Conservation (phyloP, 2,113 vertebrate genomes). For the Embiotoca jacksoni region DNA sequence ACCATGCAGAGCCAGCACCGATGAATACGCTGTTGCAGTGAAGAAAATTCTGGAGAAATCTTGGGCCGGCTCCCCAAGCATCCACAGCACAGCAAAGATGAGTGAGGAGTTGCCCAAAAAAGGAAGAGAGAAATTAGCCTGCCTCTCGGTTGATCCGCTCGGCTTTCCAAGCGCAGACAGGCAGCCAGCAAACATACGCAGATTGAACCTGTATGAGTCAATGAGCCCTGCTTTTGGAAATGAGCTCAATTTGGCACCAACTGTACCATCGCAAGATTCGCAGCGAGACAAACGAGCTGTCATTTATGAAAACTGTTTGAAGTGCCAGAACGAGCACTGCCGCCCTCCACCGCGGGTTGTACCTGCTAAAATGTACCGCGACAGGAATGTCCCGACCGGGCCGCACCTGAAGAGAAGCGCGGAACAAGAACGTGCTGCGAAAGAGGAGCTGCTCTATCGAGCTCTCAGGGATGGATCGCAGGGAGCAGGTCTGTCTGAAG, state of each 20-base stretch:
- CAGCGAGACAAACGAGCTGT: conserved; percentile 23
- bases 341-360: conserved; percentile 28
- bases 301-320: conserved; percentile 82
- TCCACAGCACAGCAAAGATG: conserved; percentile 11
- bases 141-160: conserved; percentile 71
- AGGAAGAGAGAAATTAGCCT: conserved; percentile 56
- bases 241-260: conserved; percentile 27
- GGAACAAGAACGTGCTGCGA: conserved; percentile 7
- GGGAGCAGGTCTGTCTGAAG: conserved; percentile 12
- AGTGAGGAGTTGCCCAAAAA: conserved; percentile 37
- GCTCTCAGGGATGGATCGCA: conserved; percentile 7
- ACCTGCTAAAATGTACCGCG: conserved; percentile 17
- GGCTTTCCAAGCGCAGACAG: conserved; percentile 44
- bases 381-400: conserved; percentile 9
- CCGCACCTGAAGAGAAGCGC: conserved; percentile 29
- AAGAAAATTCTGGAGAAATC: conserved; percentile 31
- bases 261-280: conserved; percentile 1
- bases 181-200: conserved; percentile 20
- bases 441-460: conserved; percentile 24
- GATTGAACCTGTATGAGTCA: conserved; percentile 69
- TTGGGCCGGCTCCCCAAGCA: conserved; percentile 3
- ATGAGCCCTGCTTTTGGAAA: conserved; percentile 67
- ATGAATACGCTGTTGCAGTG: background rate
- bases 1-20: conserved; percentile 18
- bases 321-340: conserved; percentile 69